Conservation (phyloP, 2,113 vertebrate genomes). For the Oryzias melastigma region DNA sequence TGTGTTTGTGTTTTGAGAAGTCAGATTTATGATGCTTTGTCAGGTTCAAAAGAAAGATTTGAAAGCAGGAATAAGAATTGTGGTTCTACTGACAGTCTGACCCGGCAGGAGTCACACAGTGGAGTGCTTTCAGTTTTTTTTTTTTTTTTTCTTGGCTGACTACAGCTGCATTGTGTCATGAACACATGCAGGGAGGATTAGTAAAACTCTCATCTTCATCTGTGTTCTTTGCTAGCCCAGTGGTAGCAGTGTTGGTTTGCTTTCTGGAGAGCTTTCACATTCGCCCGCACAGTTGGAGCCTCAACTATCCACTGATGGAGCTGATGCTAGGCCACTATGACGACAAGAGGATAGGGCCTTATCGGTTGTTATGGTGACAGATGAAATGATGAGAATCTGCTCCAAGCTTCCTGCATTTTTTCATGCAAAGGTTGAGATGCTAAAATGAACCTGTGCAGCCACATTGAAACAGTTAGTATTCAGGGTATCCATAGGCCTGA, state of each 20-base stretch:
- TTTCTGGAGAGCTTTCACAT: constrained; percentile 42
- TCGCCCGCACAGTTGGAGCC: constrained; percentile 45
- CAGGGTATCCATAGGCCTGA: constrained; percentile 3
- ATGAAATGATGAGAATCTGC: constrained; percentile 71
- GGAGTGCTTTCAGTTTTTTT: not conserved
- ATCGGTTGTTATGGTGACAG: constrained; percentile 68
- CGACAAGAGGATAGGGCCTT: constrained; percentile 63
- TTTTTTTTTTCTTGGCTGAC: not conserved
- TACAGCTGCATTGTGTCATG: not conserved
- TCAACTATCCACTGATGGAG: constrained; percentile 57
- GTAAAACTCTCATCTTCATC: constrained; percentile 5
- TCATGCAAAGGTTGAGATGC: not conserved
- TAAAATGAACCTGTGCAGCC: constrained; percentile 28
- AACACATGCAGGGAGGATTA: not conserved
- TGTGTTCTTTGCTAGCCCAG: constrained; percentile 15
- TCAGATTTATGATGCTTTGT: constrained; percentile 54
- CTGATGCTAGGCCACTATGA: constrained; percentile 58
- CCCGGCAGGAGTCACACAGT: not conserved
- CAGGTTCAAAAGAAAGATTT: constrained; percentile 6
- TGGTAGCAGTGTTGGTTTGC: constrained; percentile 31
- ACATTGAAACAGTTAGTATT: constrained; percentile 11
- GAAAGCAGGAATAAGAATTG: too few relatives aligned
- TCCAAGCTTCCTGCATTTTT: constrained; percentile 22
- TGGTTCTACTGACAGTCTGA: not conserved
- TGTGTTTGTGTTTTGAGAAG: constrained; percentile 11